Percentiles rank a stretch among this genome's conserved stretches.
Evolutionary conservation across 2,888 invertebrate genomes (phyloP).

Genomic region (Aelia acuminata): DNA sequence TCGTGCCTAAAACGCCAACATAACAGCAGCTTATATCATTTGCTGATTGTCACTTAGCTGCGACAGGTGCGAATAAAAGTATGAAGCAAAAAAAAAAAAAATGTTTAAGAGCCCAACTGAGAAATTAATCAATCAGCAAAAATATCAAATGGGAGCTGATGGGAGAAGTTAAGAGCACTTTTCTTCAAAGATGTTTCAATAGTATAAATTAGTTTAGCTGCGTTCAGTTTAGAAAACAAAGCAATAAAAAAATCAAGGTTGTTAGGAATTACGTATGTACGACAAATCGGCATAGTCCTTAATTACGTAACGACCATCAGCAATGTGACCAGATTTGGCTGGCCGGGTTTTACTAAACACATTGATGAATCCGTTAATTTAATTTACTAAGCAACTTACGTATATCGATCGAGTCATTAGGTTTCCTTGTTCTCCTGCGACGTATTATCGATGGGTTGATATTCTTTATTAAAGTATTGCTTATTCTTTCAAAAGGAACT

Average conservation of each 20-base stretch:
- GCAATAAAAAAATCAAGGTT: slow-evolving; percentile 23
- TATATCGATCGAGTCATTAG: too few relatives aligned
- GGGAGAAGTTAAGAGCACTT: too few relatives aligned
- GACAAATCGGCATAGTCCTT: background rate
- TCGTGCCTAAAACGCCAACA: too few relatives aligned
- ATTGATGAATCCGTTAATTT: background rate
- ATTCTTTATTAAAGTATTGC: too few relatives aligned
- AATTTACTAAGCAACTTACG: background rate
- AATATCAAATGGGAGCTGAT: background rate
- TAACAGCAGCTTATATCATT: too few relatives aligned
- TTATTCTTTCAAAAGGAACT: too few relatives aligned
- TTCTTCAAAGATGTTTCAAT: background rate
- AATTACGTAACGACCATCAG: slow-evolving; percentile 23
- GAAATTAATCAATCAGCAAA: background rate
- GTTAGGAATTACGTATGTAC: slow-evolving; percentile 4
- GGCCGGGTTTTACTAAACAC: background rate
- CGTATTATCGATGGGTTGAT: too few relatives aligned
- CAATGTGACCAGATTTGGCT: background rate
- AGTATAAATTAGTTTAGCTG: background rate
- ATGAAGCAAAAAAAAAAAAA: too few relatives aligned
- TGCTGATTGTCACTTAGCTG: too few relatives aligned
- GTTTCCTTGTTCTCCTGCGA: too few relatives aligned
- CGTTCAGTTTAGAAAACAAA: background rate
- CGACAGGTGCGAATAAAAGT: too few relatives aligned
- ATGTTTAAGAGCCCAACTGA: too few relatives aligned